Conservation (phyloP, 2,797 vertebrate species). For the Diplodus sargus region DNA sequence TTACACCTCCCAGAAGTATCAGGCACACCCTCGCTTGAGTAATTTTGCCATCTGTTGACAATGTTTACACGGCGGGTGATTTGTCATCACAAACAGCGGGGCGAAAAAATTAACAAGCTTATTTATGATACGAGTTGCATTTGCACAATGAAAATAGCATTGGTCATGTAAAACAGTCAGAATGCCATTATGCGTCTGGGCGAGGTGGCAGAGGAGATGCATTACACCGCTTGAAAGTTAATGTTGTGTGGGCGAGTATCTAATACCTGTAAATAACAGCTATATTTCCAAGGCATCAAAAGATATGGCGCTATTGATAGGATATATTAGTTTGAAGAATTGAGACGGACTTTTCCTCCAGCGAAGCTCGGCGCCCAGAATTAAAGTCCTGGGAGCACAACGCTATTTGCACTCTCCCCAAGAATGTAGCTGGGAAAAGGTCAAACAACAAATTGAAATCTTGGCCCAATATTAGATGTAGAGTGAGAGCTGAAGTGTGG, state of each 20-base stretch:
- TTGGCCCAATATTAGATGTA: conserved; percentile 76
- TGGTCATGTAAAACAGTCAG: conserved; percentile 64
- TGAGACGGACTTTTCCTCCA: conserved; percentile 52
- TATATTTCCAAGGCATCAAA: conserved; percentile 45
- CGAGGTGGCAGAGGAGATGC: conserved; percentile 9
- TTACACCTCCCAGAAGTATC: conserved; percentile 79
- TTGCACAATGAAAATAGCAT: conserved; percentile 70
- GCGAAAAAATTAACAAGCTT: conserved; percentile 74
- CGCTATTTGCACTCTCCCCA: conserved; percentile 66
- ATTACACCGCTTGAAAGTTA: conserved; percentile 27
- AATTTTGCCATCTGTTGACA: conserved; percentile 85
- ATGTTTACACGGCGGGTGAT: conserved; percentile 79
- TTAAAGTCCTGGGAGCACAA: conserved; percentile 63
- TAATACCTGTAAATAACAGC: conserved; percentile 50
- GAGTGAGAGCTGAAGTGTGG: conserved; percentile 66
- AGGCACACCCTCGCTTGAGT: conserved; percentile 73
- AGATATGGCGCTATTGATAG: conserved; percentile 29
- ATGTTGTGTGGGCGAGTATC: conserved; percentile 5
- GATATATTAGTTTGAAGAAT: conserved; percentile 49
- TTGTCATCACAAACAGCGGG: conserved; percentile 79
- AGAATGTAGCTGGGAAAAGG: conserved; percentile 72
- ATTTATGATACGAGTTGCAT: conserved; percentile 75
- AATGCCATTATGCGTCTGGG: conserved; percentile 21
- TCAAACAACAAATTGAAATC: conserved; percentile 80
- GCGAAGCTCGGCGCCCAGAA: conserved; percentile 32